Evolutionary conservation across 1,140 invertebrate genomes (phyloP), one percentile per base, ranked within the genome.

Genomic region (Physella acuta): DNA sequence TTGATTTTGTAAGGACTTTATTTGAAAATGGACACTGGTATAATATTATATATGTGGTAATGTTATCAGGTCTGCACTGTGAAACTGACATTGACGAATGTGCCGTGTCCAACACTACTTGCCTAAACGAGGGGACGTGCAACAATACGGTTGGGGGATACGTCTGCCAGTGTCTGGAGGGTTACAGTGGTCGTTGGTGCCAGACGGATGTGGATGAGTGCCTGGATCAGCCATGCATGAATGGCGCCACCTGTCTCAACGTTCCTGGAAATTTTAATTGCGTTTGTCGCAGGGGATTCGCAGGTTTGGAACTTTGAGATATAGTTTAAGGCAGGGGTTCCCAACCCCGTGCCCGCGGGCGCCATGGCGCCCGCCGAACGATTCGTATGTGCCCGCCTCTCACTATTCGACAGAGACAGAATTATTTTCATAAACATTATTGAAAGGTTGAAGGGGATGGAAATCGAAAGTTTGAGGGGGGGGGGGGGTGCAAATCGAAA

Each of bases 41-140:
- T n/a, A n/a, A n/a, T n/a, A n/a, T n/a, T n/a, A n/a, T n/a, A n/a
- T n/a, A n/a, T n/a, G n/a, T n/a, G n/a, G n/a, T n/a, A n/a, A n/a
- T n/a, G n/a, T n/a, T n/a, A 8, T 8, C 95, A 0, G 99, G 97
- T 78, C 87, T 91, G 72, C 97, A 98, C 83, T 92, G 91, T 33
- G 97, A 94, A 80, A 89, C 88, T 49, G 88, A 89, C 62, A 95
- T 84, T 85, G 49, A 89, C 89, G 72, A 71, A 88, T 98, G 95
- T 83, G 93, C 96, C 78, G 93, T 90, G 16, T 52, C 89, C 51
- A 92, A 92, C 0, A 95, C 94, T 8, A 8, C 24, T 8, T 55
- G 53, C 83, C 85, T 89, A 39, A 94, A 95, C 73, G 75, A 59
- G 16, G 75, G 65, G 16, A 55, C 16, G 17, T 78, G 77, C 70